Conservation (phyloP, 1,140 invertebrate genomes). For the Trachymyrmex cornetzi region DNA sequence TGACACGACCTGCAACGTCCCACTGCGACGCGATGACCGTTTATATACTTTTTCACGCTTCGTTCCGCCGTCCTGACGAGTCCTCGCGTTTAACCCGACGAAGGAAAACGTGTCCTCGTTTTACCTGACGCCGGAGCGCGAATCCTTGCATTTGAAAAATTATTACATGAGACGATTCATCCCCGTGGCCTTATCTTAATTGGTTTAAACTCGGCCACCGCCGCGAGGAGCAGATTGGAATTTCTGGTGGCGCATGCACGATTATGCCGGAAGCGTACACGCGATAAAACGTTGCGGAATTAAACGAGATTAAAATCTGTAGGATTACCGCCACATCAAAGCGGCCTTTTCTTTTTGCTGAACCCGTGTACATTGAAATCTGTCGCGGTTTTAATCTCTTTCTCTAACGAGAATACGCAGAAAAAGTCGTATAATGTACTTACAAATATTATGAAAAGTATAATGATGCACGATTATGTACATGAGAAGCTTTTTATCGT, state of each 20-base stretch:
- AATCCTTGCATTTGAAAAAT: slow-evolving; percentile 43
- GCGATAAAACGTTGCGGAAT: slow-evolving; percentile 62
- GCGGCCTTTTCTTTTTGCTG: slow-evolving; percentile 38
- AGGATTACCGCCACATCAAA: slow-evolving; percentile 57
- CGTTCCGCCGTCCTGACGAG: not conserved
- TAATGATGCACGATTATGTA: slow-evolving; percentile 27
- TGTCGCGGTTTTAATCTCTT: slow-evolving; percentile 52
- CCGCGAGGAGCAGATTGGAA: slow-evolving; percentile 58
- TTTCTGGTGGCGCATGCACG: slow-evolving; percentile 59
- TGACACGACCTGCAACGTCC: slow-evolving; percentile 8
- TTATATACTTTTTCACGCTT: not conserved
- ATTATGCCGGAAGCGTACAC: slow-evolving; percentile 58
- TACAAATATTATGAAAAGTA: slow-evolving; percentile 19
- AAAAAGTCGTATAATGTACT: slow-evolving; percentile 13
- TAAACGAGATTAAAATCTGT: slow-evolving; percentile 64
- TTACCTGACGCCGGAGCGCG: not conserved
- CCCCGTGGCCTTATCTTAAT: slow-evolving; percentile 55
- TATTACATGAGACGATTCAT: slow-evolving; percentile 52
- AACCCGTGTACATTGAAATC: slow-evolving; percentile 50
- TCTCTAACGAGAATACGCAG: slow-evolving; percentile 27
- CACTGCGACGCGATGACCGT: not conserved
- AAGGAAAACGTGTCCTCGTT: slow-evolving; percentile 21
- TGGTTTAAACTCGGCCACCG: slow-evolving; percentile 47
- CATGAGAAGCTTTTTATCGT: not conserved
- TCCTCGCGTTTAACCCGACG: not conserved